phyloP scores from a whole-genome alignment of 2,113 vertebrate species.

The Muntiacus reevesi region DNA sequence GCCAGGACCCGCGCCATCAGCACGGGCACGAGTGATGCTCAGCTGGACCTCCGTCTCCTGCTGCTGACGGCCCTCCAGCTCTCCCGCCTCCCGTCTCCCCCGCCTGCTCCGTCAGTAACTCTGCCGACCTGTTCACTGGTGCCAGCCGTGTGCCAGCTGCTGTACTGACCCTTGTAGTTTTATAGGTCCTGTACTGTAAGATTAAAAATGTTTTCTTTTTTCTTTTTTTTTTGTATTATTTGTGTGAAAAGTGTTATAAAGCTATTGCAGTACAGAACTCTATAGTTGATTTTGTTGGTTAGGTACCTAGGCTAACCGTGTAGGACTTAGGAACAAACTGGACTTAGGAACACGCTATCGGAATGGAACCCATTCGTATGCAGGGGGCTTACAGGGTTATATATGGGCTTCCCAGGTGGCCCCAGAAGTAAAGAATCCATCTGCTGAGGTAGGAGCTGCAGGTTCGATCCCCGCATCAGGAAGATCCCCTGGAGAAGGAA shows the following conservation, averaged over 20 bases:
- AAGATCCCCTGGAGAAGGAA: neutral
- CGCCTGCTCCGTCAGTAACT: neutral
- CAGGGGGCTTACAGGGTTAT: neutral
- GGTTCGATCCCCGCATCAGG: neutral
- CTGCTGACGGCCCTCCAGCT: neutral
- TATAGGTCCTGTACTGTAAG: neutral
- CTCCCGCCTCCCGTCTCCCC: neutral
- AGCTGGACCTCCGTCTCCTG: neutral
- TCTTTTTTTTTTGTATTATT: neutral
- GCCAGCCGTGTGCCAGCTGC: neutral
- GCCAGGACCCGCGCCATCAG: neutral
- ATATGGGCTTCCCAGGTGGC: neutral
- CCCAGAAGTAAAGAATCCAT: neutral
- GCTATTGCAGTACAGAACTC: neutral
- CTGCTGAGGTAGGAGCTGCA: neutral
- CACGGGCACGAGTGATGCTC: fast-evolving
- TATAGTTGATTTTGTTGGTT: neutral
- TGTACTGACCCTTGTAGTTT: neutral
- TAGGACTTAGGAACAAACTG: neutral
- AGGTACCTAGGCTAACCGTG: neutral
- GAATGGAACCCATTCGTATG: neutral
- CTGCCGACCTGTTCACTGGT: neutral
- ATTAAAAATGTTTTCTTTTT: neutral
- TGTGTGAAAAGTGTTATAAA: neutral
- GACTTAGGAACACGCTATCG: neutral